Base-by-base conservation (phyloP, 2,113 vertebrate genomes). In the Anolis carolinensis region DNA sequence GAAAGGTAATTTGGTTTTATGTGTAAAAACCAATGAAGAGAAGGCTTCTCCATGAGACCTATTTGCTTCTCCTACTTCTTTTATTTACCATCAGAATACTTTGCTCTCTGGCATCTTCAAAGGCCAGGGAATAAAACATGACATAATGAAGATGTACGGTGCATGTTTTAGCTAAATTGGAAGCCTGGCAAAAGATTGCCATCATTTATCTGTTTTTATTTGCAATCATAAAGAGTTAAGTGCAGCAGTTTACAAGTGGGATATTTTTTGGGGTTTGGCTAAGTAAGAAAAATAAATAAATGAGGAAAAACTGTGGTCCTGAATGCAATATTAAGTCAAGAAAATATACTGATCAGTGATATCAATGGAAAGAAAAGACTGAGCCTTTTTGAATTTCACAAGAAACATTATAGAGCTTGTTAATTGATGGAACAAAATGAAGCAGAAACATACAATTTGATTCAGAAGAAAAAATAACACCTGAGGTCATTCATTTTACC, bases 191-290 rank as follows among this genome's bases (percentile, higher is more conserved):
- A 92, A 91, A 85, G 91, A 92, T 90, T 91, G 27, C 86, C 87
- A 89, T 93, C 48, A 94, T 91, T 93, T 94, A 89, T 89, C 88
- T 90, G 80, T 72, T 87, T 95, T 95, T 92, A 94, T 93, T 93
- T 87, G 90, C 90, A 94, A 89, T 91, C 89, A 89, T 92, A 89
- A 91, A 91, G 90, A 93, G 92, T 91, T 93, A 93, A 95, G 93
- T 86, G 86, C 84, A 82, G 88, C 83, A 72, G 85, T 93, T 94
- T 91, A 75, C 86, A 83, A 75, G 59, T 87, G 87, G 89, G 20
- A 14, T 30, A 4, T 10, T 30, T 16, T 75, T 4, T 77, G 13
- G 85, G 21, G 30, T 87, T 65, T 23, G 72, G 86, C 82, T 88
- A 82, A 94, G 89, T 74, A 75, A 81, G n/a, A 50, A 74, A 85